phyloP scores from a whole-genome alignment of 2,113 vertebrate genomes.

The Chaenogobius annularis region DNA sequence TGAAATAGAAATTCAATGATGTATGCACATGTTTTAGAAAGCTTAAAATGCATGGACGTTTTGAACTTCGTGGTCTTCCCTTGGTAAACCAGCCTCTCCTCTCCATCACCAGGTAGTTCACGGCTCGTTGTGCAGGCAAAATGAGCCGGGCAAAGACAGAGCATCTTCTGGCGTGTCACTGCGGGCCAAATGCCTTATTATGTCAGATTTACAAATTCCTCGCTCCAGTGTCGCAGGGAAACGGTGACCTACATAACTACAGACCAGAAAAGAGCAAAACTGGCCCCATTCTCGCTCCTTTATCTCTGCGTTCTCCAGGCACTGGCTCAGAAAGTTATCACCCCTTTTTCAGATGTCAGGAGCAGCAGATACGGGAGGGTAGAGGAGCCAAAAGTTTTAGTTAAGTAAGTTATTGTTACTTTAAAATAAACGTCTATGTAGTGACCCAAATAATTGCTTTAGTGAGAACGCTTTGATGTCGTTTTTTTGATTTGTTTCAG shows the following conservation, averaged over 20 bases:
- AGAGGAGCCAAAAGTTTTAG: not conserved
- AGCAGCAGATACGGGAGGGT: constrained; percentile 55
- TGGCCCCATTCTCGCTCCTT: constrained; percentile 80
- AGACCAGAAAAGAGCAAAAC: constrained; percentile 77
- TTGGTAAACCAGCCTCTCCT: constrained; percentile 1
- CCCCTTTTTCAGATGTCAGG: constrained; percentile 71
- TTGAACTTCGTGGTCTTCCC: not conserved
- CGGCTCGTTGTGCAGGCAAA: constrained; percentile 51
- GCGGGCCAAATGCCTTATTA: constrained; percentile 78
- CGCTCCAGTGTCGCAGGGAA: constrained; percentile 76
- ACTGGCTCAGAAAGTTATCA: constrained; percentile 72
- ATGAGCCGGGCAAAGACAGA: constrained; percentile 55
- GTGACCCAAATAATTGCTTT: too few relatives aligned
- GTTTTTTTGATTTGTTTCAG: too few relatives aligned
- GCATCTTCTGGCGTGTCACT: constrained; percentile 66
- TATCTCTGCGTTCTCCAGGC: constrained; percentile 61
- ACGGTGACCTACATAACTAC: constrained; percentile 89
- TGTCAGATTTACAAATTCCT: constrained; percentile 85
- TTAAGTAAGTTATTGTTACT: not conserved
- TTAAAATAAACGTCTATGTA: too few relatives aligned
- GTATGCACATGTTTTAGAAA: not conserved
- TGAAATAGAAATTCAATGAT: not conserved
- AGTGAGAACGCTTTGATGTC: too few relatives aligned
- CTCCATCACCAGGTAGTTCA: constrained; percentile 46
- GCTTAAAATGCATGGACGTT: not conserved